Evolutionary conservation across 1,140 invertebrate species (phyloP).

Genomic region (Agraylea sexmaculata): DNA sequence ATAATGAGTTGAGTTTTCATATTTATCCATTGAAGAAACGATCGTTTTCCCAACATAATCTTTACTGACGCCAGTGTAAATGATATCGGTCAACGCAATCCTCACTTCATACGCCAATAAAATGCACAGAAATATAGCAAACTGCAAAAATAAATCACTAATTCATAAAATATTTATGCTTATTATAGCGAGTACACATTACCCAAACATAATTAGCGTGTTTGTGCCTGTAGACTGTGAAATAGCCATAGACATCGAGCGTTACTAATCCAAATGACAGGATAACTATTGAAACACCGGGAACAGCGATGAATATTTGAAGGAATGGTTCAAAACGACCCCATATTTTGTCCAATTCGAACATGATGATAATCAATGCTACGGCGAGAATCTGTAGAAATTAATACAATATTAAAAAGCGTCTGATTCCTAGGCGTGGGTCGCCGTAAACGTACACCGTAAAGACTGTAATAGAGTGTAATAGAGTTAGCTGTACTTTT

Average conservation of each 20-base stretch:
- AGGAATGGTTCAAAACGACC: constrained; percentile 10
- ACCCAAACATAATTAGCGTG: constrained; percentile 9
- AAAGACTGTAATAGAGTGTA: too few relatives aligned
- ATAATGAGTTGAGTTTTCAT: constrained; percentile 3
- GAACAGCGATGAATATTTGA: not conserved
- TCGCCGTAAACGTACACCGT: too few relatives aligned
- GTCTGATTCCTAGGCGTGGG: too few relatives aligned
- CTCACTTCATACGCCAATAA: constrained; percentile 5
- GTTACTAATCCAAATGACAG: not conserved
- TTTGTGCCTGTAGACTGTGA: constrained; percentile 1
- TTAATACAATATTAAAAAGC: constrained; percentile 1
- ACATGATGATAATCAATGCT: constrained; percentile 3
- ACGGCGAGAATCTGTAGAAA: constrained; percentile 10
- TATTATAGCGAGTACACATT: not conserved
- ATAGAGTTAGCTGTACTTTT: too few relatives aligned
- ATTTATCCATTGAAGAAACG: constrained; percentile 8
- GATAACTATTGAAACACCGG: constrained; percentile 3
- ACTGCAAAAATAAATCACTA: constrained; percentile 5
- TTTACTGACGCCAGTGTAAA: not conserved
- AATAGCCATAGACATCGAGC: constrained; percentile 1
- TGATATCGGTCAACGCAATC: not conserved
- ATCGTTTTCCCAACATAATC: not conserved
- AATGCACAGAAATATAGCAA: not conserved
- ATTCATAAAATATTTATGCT: constrained; percentile 6
- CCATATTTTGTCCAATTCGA: constrained; percentile 8